These are phyloP conservation scores for Hestina assimilis DNA, from an alignment of 1,140 invertebrate species.

Conservation along the genomic window DNA sequence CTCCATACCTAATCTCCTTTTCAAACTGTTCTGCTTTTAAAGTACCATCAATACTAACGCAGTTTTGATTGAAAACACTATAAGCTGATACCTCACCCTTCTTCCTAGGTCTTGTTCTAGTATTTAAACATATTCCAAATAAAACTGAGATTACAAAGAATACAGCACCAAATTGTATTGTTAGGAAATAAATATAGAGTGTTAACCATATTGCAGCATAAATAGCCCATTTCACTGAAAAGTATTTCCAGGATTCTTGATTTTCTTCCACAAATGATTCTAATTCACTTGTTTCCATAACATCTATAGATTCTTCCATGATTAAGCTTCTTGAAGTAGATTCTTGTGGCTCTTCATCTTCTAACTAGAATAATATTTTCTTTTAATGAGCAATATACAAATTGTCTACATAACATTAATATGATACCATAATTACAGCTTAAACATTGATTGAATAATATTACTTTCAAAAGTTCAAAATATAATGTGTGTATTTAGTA, in stretches of 20 bases:
- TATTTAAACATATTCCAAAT: constrained; percentile 91
- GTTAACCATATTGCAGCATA: constrained; percentile 58
- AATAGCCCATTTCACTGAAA: constrained; percentile 54
- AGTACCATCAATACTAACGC: constrained; percentile 94
- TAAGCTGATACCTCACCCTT: constrained; percentile 94
- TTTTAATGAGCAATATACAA: too few relatives aligned
- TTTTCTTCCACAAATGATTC: constrained; percentile 45
- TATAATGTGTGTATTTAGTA: background rate
- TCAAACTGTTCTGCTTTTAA: constrained; percentile 97
- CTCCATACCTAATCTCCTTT: constrained; percentile 87
- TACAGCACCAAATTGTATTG: constrained; percentile 93
- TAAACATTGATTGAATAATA: too few relatives aligned
- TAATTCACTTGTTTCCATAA: constrained; percentile 50
- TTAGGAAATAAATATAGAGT: constrained; percentile 74
- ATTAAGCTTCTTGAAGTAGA: constrained; percentile 21
- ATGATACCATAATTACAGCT: too few relatives aligned
- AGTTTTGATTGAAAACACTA: constrained; percentile 98
- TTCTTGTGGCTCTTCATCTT: constrained; percentile 41
- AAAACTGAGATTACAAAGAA: constrained; percentile 91
- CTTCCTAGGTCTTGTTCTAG: constrained; percentile 84
- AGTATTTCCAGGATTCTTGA: constrained; percentile 57
- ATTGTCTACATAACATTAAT: too few relatives aligned
- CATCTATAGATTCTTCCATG: constrained; percentile 43
- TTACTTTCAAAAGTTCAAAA: background rate
- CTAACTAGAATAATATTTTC: constrained; percentile 45